Conservation (phyloP, 2,113 vertebrate genomes). For the Vulpes ferrilata region DNA sequence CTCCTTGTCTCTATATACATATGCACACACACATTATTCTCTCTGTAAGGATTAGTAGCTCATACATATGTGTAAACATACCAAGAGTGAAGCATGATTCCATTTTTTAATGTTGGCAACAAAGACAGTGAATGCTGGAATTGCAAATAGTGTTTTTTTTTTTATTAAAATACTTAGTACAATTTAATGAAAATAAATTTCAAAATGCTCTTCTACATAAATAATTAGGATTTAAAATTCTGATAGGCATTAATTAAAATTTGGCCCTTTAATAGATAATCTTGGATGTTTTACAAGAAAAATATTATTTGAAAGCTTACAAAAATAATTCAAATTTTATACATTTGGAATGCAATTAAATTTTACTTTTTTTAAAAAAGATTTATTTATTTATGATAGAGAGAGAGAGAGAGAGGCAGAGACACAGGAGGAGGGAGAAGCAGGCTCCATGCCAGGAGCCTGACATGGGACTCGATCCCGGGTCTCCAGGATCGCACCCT, state of each 20-base stretch:
- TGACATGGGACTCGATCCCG: too few relatives aligned
- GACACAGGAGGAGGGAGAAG: too few relatives aligned
- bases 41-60: not conserved
- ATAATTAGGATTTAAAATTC: slow-evolving; percentile 8
- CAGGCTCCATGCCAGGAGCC: too few relatives aligned
- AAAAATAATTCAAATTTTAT: not conserved
- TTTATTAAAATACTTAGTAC: not conserved
- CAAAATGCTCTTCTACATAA: not conserved
- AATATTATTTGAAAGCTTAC: not conserved
- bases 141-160: not conserved
- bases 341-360: not conserved
- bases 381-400: too few relatives aligned
- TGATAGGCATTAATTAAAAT: not conserved
- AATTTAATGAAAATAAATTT: not conserved
- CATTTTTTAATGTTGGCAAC: not conserved
- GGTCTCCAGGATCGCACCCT: too few relatives aligned
- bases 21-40: not conserved
- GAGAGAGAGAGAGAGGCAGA: too few relatives aligned
- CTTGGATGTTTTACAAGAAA: slow-evolving; percentile 4
- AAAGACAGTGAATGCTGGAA: not conserved
- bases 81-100: not conserved
- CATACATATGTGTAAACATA: not conserved
- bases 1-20: not conserved
- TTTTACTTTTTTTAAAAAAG: not conserved
- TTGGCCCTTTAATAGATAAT: not conserved